A percentile compares a stretch with the other conserved stretches of the same genome.
These are phyloP conservation scores for Silurus lanzhouensis DNA, from an alignment of 2,797 vertebrate genomes.

Conservation along the genomic window DNA sequence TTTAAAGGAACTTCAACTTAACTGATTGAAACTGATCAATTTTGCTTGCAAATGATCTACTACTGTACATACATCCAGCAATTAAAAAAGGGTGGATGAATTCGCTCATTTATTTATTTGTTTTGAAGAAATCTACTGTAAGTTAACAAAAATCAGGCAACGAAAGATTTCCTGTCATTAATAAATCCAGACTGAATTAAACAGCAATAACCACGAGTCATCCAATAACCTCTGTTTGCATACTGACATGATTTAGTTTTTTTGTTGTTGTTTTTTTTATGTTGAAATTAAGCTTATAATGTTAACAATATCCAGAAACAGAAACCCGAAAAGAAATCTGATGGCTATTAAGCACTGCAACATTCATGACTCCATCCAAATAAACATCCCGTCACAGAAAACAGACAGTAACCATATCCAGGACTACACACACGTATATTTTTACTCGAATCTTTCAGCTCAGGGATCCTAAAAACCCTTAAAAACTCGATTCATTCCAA, in stretches of 20 bases:
- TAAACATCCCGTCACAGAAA: background rate
- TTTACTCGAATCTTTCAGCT: background rate
- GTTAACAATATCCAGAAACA: background rate
- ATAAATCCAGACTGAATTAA: slow-evolving; percentile 4
- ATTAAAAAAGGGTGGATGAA: background rate
- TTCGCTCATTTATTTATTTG: background rate
- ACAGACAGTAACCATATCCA: background rate
- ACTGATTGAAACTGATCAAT: background rate
- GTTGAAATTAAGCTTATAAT: background rate
- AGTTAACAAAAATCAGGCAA: background rate
- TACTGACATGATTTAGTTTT: background rate
- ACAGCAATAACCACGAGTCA: too few species aligned
- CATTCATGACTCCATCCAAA: background rate
- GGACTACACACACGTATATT: too few species aligned
- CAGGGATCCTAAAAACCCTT: background rate
- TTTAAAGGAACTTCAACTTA: background rate
- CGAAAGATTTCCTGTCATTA: background rate
- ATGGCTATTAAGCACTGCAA: background rate
- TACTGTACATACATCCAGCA: background rate
- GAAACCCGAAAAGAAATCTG: background rate
- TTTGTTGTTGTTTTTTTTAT: background rate
- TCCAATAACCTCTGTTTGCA: background rate
- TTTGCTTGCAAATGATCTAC: background rate
- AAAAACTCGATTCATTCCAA: background rate
- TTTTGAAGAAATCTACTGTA: background rate